Base-by-base conservation (phyloP, 2,888 invertebrate genomes). In the Apotomis capreana region DNA sequence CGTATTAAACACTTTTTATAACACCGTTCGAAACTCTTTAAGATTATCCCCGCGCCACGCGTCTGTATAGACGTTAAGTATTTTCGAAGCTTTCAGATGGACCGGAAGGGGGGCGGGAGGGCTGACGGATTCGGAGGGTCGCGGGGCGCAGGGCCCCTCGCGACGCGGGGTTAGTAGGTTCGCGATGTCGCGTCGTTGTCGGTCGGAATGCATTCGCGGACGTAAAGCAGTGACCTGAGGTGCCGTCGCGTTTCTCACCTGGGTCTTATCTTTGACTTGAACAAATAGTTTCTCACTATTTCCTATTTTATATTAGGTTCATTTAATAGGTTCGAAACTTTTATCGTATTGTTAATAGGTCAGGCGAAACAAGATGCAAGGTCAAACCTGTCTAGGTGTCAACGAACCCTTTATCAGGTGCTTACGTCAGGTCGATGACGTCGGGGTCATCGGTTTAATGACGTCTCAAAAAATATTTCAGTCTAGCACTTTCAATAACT, bases 131-230 rank as follows among this genome's bases (percentile, higher is more conserved):
- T 87, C 87, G 87, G 89, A 89, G 91, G 92, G 90, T 89, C 83
- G 91, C 89, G 90, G 91, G 91, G 90, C 86, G 90, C 89, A 88
- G 88, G 87, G 88, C 91, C 91, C 91, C 90, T 89, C 89, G 89
- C 89, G 81, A 87, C 87, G 91, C 91, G 91, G 92, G 91, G 92
- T 91, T 92, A 92, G 92, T 92, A 91, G 92, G 92, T 91, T 91
- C 92, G 92, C 91, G 89, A 90, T 90, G 91, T 91, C 92, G 92
- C 90, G 89, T 89, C 91, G 91, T 86, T 86, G 89, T 87, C 90
- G 91, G 92, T 89, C 90, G 91, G 92, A 91, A 92, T 92, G 92
- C 92, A 92, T 92, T 92, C 92, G 91, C 91, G 92, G 88, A 91
- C 90, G 90, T 91, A 88, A 90, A 91, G 90, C 89, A 89, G 91